A percentile compares a stretch with the other conserved stretches of the same genome.
phyloP scores from a whole-genome alignment of 2,113 vertebrate species.

The Oncorhynchus tshawytscha region DNA sequence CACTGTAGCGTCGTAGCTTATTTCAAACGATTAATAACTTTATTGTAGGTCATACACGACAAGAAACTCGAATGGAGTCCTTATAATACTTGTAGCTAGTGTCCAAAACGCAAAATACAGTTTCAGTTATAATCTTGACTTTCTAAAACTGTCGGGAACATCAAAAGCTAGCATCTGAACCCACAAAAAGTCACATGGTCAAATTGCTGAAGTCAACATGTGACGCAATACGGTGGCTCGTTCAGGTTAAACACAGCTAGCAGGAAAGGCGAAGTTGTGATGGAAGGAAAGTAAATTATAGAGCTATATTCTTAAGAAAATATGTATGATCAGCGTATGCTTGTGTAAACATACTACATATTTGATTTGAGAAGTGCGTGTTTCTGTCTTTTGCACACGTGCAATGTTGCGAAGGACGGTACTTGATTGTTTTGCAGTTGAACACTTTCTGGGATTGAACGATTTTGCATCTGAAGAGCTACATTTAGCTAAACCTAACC shows the following conservation, averaged over 20 bases:
- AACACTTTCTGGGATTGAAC: too few relatives aligned
- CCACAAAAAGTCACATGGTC: slow-evolving; percentile 38
- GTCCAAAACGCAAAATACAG: not conserved
- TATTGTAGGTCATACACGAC: not conserved
- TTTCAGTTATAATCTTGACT: slow-evolving; percentile 6
- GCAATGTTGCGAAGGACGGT: not conserved
- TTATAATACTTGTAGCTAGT: not conserved
- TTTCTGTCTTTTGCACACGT: slow-evolving; percentile 51
- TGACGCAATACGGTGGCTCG: slow-evolving; percentile 67
- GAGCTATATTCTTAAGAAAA: too few relatives aligned
- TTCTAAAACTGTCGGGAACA: slow-evolving; percentile 20
- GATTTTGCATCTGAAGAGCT: slow-evolving; percentile 31
- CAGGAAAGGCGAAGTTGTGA: too few relatives aligned
- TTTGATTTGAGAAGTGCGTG: not conserved
- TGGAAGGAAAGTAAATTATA: too few relatives aligned
- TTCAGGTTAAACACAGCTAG: not conserved
- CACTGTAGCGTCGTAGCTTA: not conserved
- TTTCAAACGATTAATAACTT: too few relatives aligned
- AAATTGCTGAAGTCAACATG: slow-evolving; percentile 35
- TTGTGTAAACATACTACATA: too few relatives aligned
- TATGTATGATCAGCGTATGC: not conserved
- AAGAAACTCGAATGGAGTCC: not conserved
- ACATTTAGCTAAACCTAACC: too few relatives aligned
- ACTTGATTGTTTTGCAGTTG: too few relatives aligned
- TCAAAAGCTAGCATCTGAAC: slow-evolving; percentile 31